Evolutionary conservation across 2,113 vertebrate genomes (phyloP), one percentile per base, ranked within the genome.

Genomic region (Catagonus wagneri): DNA sequence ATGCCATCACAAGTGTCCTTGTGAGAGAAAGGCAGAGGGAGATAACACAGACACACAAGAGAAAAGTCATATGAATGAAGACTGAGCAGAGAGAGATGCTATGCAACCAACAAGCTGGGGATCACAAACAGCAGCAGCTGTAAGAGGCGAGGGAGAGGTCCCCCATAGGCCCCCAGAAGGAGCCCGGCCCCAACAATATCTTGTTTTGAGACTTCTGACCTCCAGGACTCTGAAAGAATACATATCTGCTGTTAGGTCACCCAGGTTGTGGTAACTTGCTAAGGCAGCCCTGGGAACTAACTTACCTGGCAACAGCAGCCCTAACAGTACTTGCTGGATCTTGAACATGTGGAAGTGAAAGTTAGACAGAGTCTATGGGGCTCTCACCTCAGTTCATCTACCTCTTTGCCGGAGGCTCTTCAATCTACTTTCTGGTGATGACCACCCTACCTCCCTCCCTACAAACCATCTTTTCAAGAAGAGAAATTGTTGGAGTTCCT

Each of bases 151-250:
- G 78, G 39, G 29, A 13, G 0, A 4, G 7, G 20, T 60, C 56
- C 22, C 15, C 68, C n/a, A n/a, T 12, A 3, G 20, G 61, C 13
- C 36, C 76, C 54, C 86, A 71, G 79, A 34, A 29, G 12, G 25
- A 69, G 1, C 7, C 20, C 1, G 20, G n/a, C 16, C 68, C 6
- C 16, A 29, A 5, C 0, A 1, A 10, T 6, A 36, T 11, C 16
- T 29, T 16, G 54, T 23, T 7, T 22, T 11, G 61, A 66, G 60
- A 75, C 8, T 32, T 63, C 50, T 6, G 50, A 34, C 54, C 52
- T 89, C 27, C 56, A 23, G 68, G 61, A 68, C 44, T 61, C 27
- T 32, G 65, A 95, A 12, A 54, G 17, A 56, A n/a, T 22, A 6
- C 0, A 3, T 63, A n/a, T 74, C 36, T 84, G 61, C 52, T 68